phyloP scores from a whole-genome alignment of 2,888 invertebrate genomes.

The Thalpophila matura region DNA sequence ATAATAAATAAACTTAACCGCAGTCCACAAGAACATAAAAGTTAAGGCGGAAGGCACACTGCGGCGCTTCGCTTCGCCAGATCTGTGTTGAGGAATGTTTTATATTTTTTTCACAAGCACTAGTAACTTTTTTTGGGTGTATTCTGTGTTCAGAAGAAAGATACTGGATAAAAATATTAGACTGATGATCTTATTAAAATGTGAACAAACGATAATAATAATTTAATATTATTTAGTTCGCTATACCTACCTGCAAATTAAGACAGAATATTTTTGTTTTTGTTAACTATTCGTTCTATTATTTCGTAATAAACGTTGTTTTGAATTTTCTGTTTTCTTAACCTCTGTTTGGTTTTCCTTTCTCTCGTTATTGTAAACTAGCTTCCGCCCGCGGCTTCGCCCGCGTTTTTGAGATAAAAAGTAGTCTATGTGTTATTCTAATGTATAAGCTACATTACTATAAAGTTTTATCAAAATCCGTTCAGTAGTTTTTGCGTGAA shows the following conservation, averaged over 20 bases:
- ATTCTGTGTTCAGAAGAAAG: not conserved
- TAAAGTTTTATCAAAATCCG: no score
- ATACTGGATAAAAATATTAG: no score
- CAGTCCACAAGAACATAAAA: no score
- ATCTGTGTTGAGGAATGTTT: not conserved
- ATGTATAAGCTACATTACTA: no score
- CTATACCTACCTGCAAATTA: conserved; percentile 4
- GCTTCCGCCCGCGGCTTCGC: no score
- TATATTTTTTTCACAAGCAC: not conserved
- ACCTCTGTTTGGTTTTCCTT: not conserved
- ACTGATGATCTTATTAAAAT: not conserved
- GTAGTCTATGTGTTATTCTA: no score
- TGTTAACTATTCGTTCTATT: conserved; percentile 24
- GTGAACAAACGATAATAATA: not conserved
- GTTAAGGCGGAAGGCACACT: no score
- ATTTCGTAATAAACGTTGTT: conserved; percentile 34
- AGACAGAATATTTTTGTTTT: conserved; percentile 8
- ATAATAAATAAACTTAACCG: no score
- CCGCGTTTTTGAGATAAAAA: no score
- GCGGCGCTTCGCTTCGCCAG: no score
- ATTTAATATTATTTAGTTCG: not conserved
- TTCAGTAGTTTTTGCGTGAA: no score
- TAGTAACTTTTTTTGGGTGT: not conserved
- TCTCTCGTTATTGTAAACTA: no score
- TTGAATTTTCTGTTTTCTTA: conserved; percentile 4